Percentiles rank a stretch among this genome's conserved stretches.
These are phyloP conservation scores for Pseudomyrmex concolor DNA, from an alignment of 1,140 invertebrate species.

Conservation along the genomic window DNA sequence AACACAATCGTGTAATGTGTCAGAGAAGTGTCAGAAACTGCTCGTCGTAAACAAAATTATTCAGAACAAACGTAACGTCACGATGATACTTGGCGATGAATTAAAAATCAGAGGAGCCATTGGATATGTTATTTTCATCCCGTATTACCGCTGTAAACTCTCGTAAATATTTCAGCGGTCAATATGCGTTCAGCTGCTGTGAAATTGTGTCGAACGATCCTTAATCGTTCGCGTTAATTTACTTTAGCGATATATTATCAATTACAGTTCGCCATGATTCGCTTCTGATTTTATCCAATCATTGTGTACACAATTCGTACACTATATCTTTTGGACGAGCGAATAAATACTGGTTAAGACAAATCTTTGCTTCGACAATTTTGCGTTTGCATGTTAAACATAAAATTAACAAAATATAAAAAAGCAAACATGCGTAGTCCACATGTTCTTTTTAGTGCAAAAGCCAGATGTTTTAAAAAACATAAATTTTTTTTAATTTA, in stretches of 20 bases:
- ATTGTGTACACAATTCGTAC: conserved; percentile 52
- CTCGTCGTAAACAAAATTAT: conserved; percentile 26
- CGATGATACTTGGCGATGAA: conserved; percentile 11
- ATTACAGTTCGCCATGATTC: conserved; percentile 44
- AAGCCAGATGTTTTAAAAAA: too few relatives aligned
- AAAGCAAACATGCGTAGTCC: not conserved
- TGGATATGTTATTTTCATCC: conserved; percentile 36
- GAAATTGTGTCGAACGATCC: conserved; percentile 46
- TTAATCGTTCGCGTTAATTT: conserved; percentile 49
- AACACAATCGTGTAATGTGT: not conserved
- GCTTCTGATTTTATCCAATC: conserved; percentile 50
- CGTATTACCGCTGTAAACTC: conserved; percentile 51
- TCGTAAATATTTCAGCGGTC: conserved; percentile 52
- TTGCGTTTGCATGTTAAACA: conserved; percentile 1
- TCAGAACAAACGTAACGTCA: conserved; percentile 11
- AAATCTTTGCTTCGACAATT: conserved; percentile 35
- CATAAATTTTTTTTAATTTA: not conserved
- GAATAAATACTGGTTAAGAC: conserved; percentile 1
- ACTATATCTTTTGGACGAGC: not conserved
- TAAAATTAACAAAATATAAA: not conserved
- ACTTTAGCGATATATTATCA: conserved; percentile 50
- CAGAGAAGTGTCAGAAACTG: not conserved
- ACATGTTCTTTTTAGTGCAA: not conserved
- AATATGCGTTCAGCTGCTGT: conserved; percentile 37
- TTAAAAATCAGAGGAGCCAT: conserved; percentile 36